Percentiles rank a stretch among this genome's conserved stretches.
phyloP scores from a whole-genome alignment of 2,797 vertebrate genomes.

The Phrynocephalus forsythii region DNA sequence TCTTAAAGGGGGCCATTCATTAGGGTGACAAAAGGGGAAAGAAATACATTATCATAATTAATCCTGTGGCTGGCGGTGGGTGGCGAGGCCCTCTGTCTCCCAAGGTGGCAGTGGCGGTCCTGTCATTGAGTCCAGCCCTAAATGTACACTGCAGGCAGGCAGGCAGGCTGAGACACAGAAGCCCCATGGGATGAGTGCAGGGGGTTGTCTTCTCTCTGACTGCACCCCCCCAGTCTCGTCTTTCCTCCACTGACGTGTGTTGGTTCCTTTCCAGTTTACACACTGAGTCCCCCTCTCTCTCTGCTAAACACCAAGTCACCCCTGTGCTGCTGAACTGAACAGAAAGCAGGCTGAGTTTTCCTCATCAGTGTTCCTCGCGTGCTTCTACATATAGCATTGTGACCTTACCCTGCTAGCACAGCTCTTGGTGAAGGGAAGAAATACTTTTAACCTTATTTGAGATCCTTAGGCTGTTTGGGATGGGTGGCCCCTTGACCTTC shows the following conservation, averaged over 20 bases:
- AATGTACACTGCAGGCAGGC: conserved; percentile 57
- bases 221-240: not conserved
- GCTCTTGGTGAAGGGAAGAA: not conserved
- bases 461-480: not conserved
- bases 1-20: conserved; percentile 93
- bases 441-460: not conserved
- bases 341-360: not conserved
- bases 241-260: not conserved
- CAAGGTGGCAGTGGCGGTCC: conserved; percentile 81
- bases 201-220: not conserved
- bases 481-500: not conserved
- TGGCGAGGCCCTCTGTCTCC: conserved; percentile 83
- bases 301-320: not conserved
- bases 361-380: conserved; percentile 14
- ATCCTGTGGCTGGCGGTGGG: conserved; percentile 89
- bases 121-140: conserved; percentile 78
- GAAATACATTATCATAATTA: conserved; percentile 99
- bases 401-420: not conserved
- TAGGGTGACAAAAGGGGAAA: conserved; percentile 91
- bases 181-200: not conserved
- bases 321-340: not conserved
- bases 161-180: conserved; percentile 14
- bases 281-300: not conserved
- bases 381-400: not conserved
- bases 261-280: conserved; percentile 22